Base-by-base conservation (phyloP, 2,888 invertebrate genomes). In the Rotaria sp. region DNA sequence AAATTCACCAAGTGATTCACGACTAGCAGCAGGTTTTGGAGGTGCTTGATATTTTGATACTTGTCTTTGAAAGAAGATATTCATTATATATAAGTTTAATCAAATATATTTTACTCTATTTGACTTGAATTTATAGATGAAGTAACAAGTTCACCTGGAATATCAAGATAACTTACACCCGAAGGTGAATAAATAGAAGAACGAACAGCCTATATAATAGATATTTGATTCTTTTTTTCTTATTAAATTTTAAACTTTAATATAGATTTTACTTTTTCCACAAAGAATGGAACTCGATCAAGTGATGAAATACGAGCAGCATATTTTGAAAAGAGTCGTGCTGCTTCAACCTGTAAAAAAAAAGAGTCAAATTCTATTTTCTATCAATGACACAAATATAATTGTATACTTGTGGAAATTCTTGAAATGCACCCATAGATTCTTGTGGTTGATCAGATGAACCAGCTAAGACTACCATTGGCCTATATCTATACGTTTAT, bases 401-500 rank as follows among this genome's bases (percentile, higher is more conserved):
- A 15, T 26, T 48, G 30, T 41, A 50, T 87, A 91, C 90, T 92
- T 96, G 96, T 0, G 94, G 94, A 92, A 94, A 96, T 91, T 96
- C 97, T 91, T 98, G 97, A 91, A 98, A 98, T 3, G 96, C 97
- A 41, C 97, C 97, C 89, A 96, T 94, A 18, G 95, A 95, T 91
- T 97, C 97, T 90, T 96, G 96, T 91, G 96, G 95, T 89, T 94
- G 93, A 30, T 96, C 94, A 89, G 95, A 95, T 0, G 97, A 94
- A 2, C 98, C 97, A 35, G 95, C 96, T 88, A 98, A 94, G 8
- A 97, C 95, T 67, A 98, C 90, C 84, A 97, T 91, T 0, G 97
- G 97, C 94, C 94, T 94, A 87, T 10, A 67, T 35, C 0, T 21
- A 67, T 10, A 35, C 35, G 21, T 38, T 35, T 35, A 21, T 35